Evolutionary conservation across 2,797 vertebrate genomes (phyloP), one percentile per base, ranked within the genome.

Genomic region (Acanthiza pusilla): DNA sequence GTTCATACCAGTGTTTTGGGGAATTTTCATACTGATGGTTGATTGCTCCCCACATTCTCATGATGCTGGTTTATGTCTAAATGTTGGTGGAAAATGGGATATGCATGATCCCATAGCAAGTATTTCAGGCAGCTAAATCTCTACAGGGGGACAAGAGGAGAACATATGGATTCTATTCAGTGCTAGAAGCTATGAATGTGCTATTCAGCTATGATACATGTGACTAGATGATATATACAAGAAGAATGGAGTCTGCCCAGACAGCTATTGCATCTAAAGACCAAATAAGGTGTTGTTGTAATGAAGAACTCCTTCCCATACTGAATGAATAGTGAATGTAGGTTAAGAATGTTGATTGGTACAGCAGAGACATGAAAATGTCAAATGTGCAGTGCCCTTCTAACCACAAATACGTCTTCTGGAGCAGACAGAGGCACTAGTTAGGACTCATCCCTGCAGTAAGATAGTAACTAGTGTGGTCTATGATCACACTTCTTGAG

Each of bases 31-130:
- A 23, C 6, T 54, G 30, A 61, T 53, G 17, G 21, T 85, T 63
- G 77, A 60, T 85, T 55, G 36, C 23, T 40, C n/a, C 83, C 58
- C 57, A 73, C 2, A 1, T 42, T 85, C 32, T 90, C 62, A 8
- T 1, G 26, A 66, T 71, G 79, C 91, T 95, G 92, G 80, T 96
- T 91, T 79, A 90, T 84, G 53, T 94, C 87, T 92, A 45, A 88
- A 63, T 75, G 42, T 77, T 48, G 53, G 84, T 78, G 45, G 77
- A 93, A 97, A 93, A 25, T 80, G 42, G 21, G 96, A 97, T 48
- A 97, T 57, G 97, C 25, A 94, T 71, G 66, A 79, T 88, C 62
- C 62, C 43, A 58, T 7, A 67, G 45, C 47, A 85, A 93, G 63
- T 45, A 48, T 74, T 63, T 86, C 75, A 55, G 61, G n/a, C 57